Base-by-base conservation (phyloP, 2,797 vertebrate genomes). In the Petrocephalus sullivani region DNA sequence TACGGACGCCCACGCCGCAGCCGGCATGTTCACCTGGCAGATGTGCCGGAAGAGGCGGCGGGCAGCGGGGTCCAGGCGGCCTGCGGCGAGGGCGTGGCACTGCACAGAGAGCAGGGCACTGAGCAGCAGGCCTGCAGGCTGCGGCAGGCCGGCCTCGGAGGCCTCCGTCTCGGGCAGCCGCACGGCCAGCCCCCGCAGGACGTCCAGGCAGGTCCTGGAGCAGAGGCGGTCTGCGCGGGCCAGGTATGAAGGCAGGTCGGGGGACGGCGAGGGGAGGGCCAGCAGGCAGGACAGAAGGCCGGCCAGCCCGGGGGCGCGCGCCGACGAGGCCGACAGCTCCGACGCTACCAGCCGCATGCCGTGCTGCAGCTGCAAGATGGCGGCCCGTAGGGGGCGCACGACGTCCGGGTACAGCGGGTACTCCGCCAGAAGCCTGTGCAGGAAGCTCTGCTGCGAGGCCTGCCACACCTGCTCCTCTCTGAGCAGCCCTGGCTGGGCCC, bases 391-490 rank as follows among this genome's bases (percentile, higher is more conserved):
- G 0, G 98, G 98, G 2, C 92, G 57, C 0, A 97, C 90, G 16
- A 95, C 94, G 6, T 99, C 98, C 0, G 97, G 97, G 91, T 97
- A 99, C 0, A 95, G 91, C 0, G 95, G 94, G 81, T 97, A 99
- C 0, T 98, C 97, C 16, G 98, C 97, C 0, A 91, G 89, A 86
- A 99, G 94, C 75, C 94, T 95, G 90, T 95, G 97, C 57, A 95
- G 94, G 88, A 99, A 99, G 67, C 96, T 97, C 57, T 97, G 96
- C 90, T 99, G 97, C 0, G 98, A 99, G 5, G 94, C 95, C 57
- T 99, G 98, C 98, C 98, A 99, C 1, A 97, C 96, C 0, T 95
- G 95, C 91, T 99, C 98, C 90, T 99, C 98, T 57, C 96, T 97
- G 54, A 99, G 93, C 7, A 99, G 92, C 41, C 94, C 91, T 0